Evolutionary conservation across 2,113 vertebrate genomes (phyloP).

Genomic region (Vanacampus margaritifer): DNA sequence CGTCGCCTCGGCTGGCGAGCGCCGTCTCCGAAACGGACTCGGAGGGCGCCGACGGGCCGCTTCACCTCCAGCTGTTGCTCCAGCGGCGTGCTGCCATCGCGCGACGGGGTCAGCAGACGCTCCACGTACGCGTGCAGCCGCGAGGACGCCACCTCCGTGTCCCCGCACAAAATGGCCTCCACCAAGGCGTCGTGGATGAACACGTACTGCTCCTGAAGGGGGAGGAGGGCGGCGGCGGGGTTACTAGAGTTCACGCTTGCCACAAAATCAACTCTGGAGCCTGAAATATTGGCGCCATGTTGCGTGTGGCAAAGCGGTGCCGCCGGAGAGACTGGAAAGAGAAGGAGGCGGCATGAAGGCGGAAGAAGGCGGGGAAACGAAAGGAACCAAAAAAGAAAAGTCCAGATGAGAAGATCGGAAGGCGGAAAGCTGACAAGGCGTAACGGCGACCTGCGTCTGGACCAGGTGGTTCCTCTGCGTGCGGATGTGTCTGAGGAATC

Average conservation of each 20-base stretch:
- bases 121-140: constrained; percentile 87
- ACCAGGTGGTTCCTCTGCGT: constrained; percentile 94
- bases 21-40: neutral
- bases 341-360: too few relatives aligned
- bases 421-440: too few relatives aligned
- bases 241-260: neutral
- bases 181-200: constrained; percentile 92
- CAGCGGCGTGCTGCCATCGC: constrained; percentile 81
- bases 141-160: constrained; percentile 83
- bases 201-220: constrained; percentile 87
- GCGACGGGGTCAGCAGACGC: constrained; percentile 82
- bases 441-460: constrained; percentile 85
- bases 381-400: neutral
- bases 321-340: neutral
- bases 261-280: neutral
- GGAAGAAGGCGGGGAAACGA: too few relatives aligned
- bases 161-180: constrained; percentile 85
- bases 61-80: constrained; percentile 92
- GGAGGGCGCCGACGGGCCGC: neutral
- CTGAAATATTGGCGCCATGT: neutral
- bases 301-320: neutral
- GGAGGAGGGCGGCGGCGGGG: too few relatives aligned
- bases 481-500: constrained; percentile 94
- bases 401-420: neutral
- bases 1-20: too few relatives aligned